These are phyloP conservation scores for Scaptomyza tumidula DNA, from an alignment of 2,888 invertebrate genomes.

Conservation along the genomic window DNA sequence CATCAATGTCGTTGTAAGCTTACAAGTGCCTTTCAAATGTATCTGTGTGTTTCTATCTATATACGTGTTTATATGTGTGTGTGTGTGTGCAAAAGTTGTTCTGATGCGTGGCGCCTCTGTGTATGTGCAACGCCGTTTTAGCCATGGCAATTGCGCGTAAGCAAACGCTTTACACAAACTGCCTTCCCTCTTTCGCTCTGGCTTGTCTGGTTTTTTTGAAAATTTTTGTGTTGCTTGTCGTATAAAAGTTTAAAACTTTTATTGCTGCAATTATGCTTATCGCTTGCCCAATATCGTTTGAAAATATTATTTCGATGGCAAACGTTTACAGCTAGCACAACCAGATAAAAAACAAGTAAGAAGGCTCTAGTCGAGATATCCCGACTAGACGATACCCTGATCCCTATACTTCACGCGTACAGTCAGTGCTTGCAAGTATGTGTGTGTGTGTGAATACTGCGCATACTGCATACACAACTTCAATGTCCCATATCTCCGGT, in stretches of 20 bases:
- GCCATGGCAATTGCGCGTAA: slow-evolving; percentile 64
- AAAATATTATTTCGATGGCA: slow-evolving; percentile 79
- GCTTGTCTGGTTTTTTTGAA: slow-evolving; percentile 5
- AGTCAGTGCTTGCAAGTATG: too few relatives aligned
- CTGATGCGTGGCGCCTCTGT: slow-evolving; percentile 16
- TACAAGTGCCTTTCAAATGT: slow-evolving; percentile 24
- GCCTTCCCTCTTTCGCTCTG: slow-evolving; percentile 8
- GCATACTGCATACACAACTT: too few relatives aligned
- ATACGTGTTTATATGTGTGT: slow-evolving; percentile 13
- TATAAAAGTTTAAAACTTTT: slow-evolving; percentile 83
- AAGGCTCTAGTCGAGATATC: too few relatives aligned
- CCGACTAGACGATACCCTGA: too few relatives aligned
- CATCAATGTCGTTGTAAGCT: slow-evolving; percentile 56
- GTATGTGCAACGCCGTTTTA: slow-evolving; percentile 46
- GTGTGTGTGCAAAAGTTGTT: slow-evolving; percentile 2
- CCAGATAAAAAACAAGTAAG: slow-evolving; percentile 11
- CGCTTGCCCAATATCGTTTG: slow-evolving; percentile 77
- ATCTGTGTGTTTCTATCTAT: neutral
- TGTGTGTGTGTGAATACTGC: too few relatives aligned
- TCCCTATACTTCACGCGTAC: too few relatives aligned
- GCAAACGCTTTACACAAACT: slow-evolving; percentile 43
- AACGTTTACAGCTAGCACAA: slow-evolving; percentile 46
- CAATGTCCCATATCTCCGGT: too few relatives aligned
- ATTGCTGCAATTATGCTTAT: slow-evolving; percentile 84
- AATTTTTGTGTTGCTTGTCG: slow-evolving; percentile 57